Conservation (phyloP, 30 jellyfish, hydroid and myxozoan genomes). For the Sanderia malayensis region DNA sequence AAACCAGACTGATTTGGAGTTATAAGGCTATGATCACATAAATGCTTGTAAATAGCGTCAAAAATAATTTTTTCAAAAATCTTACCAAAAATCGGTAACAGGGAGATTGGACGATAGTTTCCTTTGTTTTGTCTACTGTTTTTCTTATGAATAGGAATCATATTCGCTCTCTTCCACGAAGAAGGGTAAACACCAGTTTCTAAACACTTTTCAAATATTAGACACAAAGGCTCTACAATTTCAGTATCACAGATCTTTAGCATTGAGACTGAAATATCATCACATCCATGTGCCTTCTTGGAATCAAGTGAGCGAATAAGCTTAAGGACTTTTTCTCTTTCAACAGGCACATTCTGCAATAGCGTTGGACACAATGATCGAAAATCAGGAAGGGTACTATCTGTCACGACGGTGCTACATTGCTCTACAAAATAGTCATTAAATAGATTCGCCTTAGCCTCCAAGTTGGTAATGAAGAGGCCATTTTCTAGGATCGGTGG, state of each 20-base stretch:
- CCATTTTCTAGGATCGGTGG: constrained; percentile 46
- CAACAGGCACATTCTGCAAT: constrained; percentile 28
- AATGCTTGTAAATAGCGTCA: constrained; percentile 14
- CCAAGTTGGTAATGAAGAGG: constrained; percentile 27
- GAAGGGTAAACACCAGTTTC: constrained; percentile 9
- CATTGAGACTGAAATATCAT: constrained; percentile 48
- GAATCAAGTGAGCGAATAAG: constrained; percentile 6
- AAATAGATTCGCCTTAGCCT: constrained; percentile 37
- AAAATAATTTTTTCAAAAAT: constrained; percentile 20
- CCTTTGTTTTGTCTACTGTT: constrained; percentile 7
- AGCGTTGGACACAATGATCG: constrained; percentile 1
- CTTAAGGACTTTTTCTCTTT: neutral
- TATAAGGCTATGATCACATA: constrained; percentile 14
- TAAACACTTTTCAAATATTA: neutral
- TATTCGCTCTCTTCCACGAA: constrained; percentile 33
- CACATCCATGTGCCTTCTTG: constrained; percentile 49
- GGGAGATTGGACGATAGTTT: constrained; percentile 33
- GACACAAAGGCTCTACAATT: constrained; percentile 19
- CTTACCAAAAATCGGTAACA: constrained; percentile 28
- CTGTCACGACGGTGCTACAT: constrained; percentile 23
- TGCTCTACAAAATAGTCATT: constrained; percentile 33
- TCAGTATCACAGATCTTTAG: constrained; percentile 41
- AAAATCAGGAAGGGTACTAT: constrained; percentile 20
- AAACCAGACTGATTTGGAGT: constrained; percentile 9
- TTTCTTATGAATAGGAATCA: constrained; percentile 27